Conservation (phyloP, 2,888 invertebrate species). For the Hanleya hanleyi region DNA sequence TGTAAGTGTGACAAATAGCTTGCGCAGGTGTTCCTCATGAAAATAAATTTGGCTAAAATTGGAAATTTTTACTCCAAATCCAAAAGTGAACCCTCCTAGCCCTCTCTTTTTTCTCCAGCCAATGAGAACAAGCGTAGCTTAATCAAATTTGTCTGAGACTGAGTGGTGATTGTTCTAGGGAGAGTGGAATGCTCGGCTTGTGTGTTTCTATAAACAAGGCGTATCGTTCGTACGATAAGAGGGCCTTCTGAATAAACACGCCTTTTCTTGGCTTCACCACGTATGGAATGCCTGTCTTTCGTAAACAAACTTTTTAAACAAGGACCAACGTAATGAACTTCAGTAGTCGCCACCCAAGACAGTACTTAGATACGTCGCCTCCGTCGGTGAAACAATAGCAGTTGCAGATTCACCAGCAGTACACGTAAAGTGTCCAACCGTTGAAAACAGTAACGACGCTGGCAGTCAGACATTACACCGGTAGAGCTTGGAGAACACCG, state of each 20-base stretch:
- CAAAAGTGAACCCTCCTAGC: too few species aligned
- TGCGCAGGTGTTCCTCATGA: too few species aligned
- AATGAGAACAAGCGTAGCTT: background rate
- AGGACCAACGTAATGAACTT: background rate
- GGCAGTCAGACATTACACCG: too few species aligned
- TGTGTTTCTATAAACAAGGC: conserved; percentile 7
- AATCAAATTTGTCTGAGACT: conserved; percentile 7
- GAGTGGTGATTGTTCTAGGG: background rate
- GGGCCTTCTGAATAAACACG: background rate
- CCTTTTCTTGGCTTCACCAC: conserved; percentile 7
- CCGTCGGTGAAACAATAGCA: too few species aligned
- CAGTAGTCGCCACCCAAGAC: background rate
- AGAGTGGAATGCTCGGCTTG: conserved; percentile 2
- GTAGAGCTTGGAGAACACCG: too few species aligned
- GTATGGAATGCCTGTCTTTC: background rate
- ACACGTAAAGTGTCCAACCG: too few species aligned
- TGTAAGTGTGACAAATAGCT: too few species aligned
- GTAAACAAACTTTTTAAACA: background rate
- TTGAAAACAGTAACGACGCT: too few species aligned
- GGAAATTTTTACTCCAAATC: too few species aligned
- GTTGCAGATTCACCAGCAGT: too few species aligned
- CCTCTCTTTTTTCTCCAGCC: background rate
- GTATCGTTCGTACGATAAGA: background rate
- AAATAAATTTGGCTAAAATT: too few species aligned
- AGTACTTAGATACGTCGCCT: background rate